A percentile compares a stretch with the other conserved stretches of the same genome.
These are phyloP conservation scores for Geodia barretti DNA, from an alignment of 37 sponge, comb jelly and placozoan genomes.

Conservation along the genomic window DNA sequence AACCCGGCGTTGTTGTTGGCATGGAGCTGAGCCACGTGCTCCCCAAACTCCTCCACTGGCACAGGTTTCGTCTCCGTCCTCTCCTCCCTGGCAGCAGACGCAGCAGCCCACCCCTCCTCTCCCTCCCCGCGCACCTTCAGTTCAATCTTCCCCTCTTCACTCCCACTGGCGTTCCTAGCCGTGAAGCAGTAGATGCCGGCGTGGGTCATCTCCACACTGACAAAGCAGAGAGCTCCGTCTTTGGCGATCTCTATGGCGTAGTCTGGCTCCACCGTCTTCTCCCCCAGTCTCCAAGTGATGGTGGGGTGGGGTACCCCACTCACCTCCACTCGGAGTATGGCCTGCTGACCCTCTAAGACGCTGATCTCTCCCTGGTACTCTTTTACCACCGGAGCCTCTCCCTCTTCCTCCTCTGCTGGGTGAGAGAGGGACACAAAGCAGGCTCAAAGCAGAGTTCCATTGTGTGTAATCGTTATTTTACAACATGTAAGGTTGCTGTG, in stretches of 20 bases:
- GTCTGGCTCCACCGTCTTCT: constrained; percentile 16
- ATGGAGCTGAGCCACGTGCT: constrained; percentile 20
- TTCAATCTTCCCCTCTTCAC: constrained; percentile 35
- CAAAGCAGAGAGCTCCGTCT: constrained; percentile 15
- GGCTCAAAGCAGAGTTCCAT: too few relatives aligned
- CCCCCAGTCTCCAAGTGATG: constrained; percentile 28
- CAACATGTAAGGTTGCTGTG: too few relatives aligned
- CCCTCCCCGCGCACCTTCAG: constrained; percentile 18
- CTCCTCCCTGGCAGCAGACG: not conserved
- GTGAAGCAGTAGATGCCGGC: constrained; percentile 36
- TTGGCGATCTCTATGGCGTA: not conserved
- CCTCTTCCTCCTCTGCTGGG: too few relatives aligned
- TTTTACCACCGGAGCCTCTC: not conserved
- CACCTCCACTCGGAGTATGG: constrained; percentile 15
- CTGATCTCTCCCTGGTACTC: constrained; percentile 8
- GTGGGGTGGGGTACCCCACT: constrained; percentile 25
- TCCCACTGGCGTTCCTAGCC: constrained; percentile 29
- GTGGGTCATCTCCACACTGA: not conserved
- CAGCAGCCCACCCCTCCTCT: not conserved
- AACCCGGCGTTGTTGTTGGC: constrained; percentile 14
- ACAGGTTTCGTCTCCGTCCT: constrained; percentile 11
- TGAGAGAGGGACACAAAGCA: too few relatives aligned
- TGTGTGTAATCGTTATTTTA: too few relatives aligned
- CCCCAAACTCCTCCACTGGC: constrained; percentile 19
- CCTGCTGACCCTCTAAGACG: constrained; percentile 24